Evolutionary conservation across 1,140 invertebrate genomes (phyloP).

Genomic region (Drosophila leontia): DNA sequence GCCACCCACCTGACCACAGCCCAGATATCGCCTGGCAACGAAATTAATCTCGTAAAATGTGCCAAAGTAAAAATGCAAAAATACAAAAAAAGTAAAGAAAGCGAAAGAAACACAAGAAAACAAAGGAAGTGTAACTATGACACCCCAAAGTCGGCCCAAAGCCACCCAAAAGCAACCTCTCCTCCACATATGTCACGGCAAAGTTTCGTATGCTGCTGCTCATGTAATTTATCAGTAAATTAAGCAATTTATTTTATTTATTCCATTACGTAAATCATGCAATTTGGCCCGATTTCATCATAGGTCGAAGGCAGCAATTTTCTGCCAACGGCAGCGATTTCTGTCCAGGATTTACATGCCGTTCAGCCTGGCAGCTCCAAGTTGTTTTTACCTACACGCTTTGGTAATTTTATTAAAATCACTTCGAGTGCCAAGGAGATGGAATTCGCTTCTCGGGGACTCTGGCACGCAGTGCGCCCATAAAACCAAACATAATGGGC

Average conservation of each 20-base stretch:
- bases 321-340: constrained; percentile 74
- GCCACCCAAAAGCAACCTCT: neutral
- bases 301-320: constrained; percentile 61
- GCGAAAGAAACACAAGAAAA: constrained; percentile 2
- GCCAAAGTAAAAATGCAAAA: constrained; percentile 73
- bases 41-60: constrained; percentile 81
- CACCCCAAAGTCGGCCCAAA: constrained; percentile 13
- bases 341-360: constrained; percentile 76
- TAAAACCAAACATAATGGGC: constrained; percentile 76
- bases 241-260: constrained; percentile 85
- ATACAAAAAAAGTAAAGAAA: constrained; percentile 9
- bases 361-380: constrained; percentile 8
- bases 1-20: constrained; percentile 22
- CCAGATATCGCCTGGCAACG: constrained; percentile 41
- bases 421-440: constrained; percentile 56
- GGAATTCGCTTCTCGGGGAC: constrained; percentile 33
- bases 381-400: constrained; percentile 75
- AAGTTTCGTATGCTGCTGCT: constrained; percentile 61
- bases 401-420: constrained; percentile 82
- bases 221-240: constrained; percentile 85
- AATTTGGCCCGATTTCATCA: constrained; percentile 83
- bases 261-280: constrained; percentile 85
- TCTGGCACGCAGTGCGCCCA: constrained; percentile 56
- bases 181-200: constrained; percentile 44
- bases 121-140: constrained; percentile 34